Evolutionary conservation across 2,797 vertebrate genomes (phyloP), one percentile per base, ranked within the genome.

Genomic region (Takifugu rubripes): DNA sequence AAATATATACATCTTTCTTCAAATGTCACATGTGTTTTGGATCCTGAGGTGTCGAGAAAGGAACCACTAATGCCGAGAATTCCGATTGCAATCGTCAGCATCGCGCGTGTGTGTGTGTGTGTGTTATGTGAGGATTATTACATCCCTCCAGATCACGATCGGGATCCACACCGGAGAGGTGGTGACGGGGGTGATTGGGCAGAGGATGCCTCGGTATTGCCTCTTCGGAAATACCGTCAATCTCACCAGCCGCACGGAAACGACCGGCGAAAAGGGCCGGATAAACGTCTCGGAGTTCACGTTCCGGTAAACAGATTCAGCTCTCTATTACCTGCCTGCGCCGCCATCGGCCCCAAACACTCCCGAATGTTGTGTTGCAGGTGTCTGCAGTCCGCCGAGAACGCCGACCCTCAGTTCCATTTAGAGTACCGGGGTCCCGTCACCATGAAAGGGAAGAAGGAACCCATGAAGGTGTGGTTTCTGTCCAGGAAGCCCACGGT

Each of bases 401-500:
- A 99, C 29, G 92, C 96, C 6, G 96, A 99, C 77, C 92, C 94
- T 54, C 96, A 98, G 70, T 99, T 99, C 78, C 89, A 94, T 43
- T 68, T 99, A 88, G 92, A 95, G 69, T 93, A 97, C 74, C 90
- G 96, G 72, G 96, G 97, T 55, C 97, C 95, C 0, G 62, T 99
- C 79, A 93, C 92, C 82, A 99, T 99, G 97, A 99, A 99, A 88
- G 97, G 97, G 50, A 98, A 97, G 87, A 98, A 95, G 82, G 97
- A 99, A 7, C 97, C 97, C 11, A 99, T 99, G 97, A 94, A 97
- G 88, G 97, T 99, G 78, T 99, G 94, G 94, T 98, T 99, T 90
- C 91, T 99, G 59, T 96, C 96, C 61, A 93, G 96, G 87, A 96
- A 92, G 80, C 88, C 70, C 72, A 85, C 87, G 60, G 91, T 92